Conservation (phyloP, 2,113 vertebrate species). For the Sorex fumeus region DNA sequence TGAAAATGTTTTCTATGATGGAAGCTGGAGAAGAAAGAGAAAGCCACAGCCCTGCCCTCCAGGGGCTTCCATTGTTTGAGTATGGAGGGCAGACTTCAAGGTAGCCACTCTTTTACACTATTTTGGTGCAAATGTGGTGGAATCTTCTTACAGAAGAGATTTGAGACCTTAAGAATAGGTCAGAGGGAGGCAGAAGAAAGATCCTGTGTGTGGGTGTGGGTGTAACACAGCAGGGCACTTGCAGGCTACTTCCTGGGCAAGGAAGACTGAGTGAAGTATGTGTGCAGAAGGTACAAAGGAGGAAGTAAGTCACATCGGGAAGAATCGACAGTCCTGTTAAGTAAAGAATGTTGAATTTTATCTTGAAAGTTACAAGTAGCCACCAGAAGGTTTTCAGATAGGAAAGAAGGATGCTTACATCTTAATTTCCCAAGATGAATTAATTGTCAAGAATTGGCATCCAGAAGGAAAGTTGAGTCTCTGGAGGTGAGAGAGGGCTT, state of each 20-base stretch:
- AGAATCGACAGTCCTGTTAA: not conserved
- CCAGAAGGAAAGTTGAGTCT: not conserved
- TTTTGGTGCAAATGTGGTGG: too few species aligned
- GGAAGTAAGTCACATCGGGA: rapidly evolving
- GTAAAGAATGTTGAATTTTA: conserved; percentile 8
- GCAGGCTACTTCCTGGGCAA: rapidly evolving
- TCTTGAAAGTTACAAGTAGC: not conserved
- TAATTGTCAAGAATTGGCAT: not conserved
- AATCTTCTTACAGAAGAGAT: not conserved
- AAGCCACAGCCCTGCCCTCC: not conserved
- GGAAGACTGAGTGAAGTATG: too few species aligned
- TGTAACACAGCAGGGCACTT: too few species aligned
- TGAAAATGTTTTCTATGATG: not conserved
- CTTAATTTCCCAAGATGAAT: not conserved
- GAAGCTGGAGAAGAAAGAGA: not conserved
- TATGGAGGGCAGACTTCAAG: not conserved
- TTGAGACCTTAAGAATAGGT: not conserved
- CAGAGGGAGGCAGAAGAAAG: not conserved
- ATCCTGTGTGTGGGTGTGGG: not conserved
- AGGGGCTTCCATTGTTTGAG: not conserved
- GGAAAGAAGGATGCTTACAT: not conserved
- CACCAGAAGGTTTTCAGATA: not conserved
- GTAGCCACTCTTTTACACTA: not conserved
- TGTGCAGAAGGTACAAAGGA: not conserved
- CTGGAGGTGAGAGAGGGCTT: not conserved